Base-by-base conservation (phyloP, 1,140 invertebrate species). In the Drosophila virilis region DNA sequence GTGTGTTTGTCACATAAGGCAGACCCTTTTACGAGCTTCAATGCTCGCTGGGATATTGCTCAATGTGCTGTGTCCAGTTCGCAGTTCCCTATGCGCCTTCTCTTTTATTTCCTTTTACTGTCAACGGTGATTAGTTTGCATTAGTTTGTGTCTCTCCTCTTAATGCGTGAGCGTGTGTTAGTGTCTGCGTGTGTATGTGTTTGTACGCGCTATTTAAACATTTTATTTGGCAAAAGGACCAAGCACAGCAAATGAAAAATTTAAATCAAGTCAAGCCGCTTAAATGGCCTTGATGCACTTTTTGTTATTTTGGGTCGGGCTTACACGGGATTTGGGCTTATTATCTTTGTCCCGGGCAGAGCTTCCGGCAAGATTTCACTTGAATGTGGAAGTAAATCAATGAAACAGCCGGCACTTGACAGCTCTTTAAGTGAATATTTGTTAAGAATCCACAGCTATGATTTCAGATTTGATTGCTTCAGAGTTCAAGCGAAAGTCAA, bases 111-210 rank as follows among this genome's bases (percentile, higher is more conserved):
- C 46, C 32, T 74, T 71, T 79, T 66, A 65, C 59, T 79, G 79
- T 74, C 84, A 74, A 74, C 83, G 77, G 83, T 77, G 83, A 86
- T 86, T 86, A 86, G 84, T 86, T 79, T 73, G 83, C 67, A 67
- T 86, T 83, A 80, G 79, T 77, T 43, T 58, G 33, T 22, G 32
- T 17, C 13, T 58, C 15, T 22, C 9, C 43, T 51, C 6, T 6
- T 13, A 22, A 33, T 51, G 1, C 46, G n/a, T 43, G 32, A 45
- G 51, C 62, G n/a, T 38, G 32, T 74, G 54, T n/a, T n/a, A n/a
- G n/a, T 66, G 15, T 54, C 33, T 45, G 38, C 35, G 54, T 71
- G 28, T 33, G 13, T 50, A 22, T 42, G 38, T 42, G 62, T 42
- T 38, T 33, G 50, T 50, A 46, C 28, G 48, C 48, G 17, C 57